These are phyloP conservation scores for Dendroctonus ponderosae DNA, from an alignment of 1,140 invertebrate species.

Conservation along the genomic window DNA sequence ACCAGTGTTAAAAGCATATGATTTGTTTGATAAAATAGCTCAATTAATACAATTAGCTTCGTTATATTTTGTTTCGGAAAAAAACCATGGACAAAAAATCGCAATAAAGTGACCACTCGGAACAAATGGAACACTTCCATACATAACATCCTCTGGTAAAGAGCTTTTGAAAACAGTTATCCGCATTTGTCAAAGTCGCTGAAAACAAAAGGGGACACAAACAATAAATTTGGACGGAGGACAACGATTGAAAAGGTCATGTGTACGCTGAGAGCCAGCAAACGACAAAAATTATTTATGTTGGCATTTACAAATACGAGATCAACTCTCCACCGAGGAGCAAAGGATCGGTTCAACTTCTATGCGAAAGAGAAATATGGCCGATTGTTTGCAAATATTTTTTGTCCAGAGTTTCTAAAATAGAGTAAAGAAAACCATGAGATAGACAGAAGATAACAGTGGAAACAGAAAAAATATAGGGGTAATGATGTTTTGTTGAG, in stretches of 20 bases:
- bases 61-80: not conserved
- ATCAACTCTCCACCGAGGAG: slow-evolving; percentile 7
- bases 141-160: slow-evolving; percentile 13
- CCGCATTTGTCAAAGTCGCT: slow-evolving; percentile 28
- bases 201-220: slow-evolving; percentile 16
- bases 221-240: slow-evolving; percentile 19
- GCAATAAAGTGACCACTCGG: slow-evolving; percentile 1
- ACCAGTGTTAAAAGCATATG: too few relatives aligned
- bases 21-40: too few relatives aligned
- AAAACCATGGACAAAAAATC: not conserved
- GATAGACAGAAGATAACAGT: too few relatives aligned
- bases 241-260: slow-evolving; percentile 27
- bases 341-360: slow-evolving; percentile 18
- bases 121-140: slow-evolving; percentile 13
- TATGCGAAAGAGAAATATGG: not conserved
- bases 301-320: slow-evolving; percentile 31
- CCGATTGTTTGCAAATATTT: too few relatives aligned
- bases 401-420: too few relatives aligned
- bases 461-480: too few relatives aligned
- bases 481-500: too few relatives aligned
- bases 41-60: too few relatives aligned
- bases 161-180: slow-evolving; percentile 17
- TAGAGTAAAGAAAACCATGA: too few relatives aligned
- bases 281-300: slow-evolving; percentile 31
- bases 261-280: slow-evolving; percentile 12